Percentiles rank a stretch among this genome's conserved stretches.
These are phyloP conservation scores for Salvelinus namaycush DNA, from an alignment of 2,113 vertebrate genomes.

Conservation along the genomic window DNA sequence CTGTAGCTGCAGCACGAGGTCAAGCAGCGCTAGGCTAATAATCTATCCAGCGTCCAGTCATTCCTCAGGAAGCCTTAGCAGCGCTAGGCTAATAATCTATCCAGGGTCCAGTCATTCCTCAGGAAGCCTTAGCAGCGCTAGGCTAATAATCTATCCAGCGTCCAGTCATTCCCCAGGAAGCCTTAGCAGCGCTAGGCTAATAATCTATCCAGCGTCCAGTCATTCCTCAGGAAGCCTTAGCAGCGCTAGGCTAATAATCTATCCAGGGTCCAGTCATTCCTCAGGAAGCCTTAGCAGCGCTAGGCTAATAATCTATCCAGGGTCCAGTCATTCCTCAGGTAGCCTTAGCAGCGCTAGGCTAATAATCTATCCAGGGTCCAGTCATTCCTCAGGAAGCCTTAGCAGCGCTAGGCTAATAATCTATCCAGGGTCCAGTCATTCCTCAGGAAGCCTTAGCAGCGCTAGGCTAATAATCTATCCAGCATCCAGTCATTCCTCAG, in stretches of 20 bases:
- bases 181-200: constrained; percentile 9
- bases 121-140: constrained; percentile 35
- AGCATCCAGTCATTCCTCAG: too few species aligned
- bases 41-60: not conserved
- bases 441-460: constrained; percentile 40
- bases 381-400: constrained; percentile 43
- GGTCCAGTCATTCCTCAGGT: constrained; percentile 32
- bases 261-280: constrained; percentile 11
- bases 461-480: not conserved
- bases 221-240: constrained; percentile 43
- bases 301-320: constrained; percentile 4
- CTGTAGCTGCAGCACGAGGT: not conserved
- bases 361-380: not conserved
- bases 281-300: constrained; percentile 38
- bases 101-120: constrained; percentile 16
- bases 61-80: constrained; percentile 43
- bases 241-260: not conserved
- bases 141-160: constrained; percentile 2
- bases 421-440: constrained; percentile 7
- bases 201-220: constrained; percentile 6
- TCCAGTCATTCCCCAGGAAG: constrained; percentile 39
- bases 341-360: constrained; percentile 23
- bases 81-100: constrained; percentile 4
- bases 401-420: not conserved
- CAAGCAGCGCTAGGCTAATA: not conserved